Evolutionary conservation across 2,888 invertebrate species (phyloP).

Genomic region (Sinodicranocentrus sp.): DNA sequence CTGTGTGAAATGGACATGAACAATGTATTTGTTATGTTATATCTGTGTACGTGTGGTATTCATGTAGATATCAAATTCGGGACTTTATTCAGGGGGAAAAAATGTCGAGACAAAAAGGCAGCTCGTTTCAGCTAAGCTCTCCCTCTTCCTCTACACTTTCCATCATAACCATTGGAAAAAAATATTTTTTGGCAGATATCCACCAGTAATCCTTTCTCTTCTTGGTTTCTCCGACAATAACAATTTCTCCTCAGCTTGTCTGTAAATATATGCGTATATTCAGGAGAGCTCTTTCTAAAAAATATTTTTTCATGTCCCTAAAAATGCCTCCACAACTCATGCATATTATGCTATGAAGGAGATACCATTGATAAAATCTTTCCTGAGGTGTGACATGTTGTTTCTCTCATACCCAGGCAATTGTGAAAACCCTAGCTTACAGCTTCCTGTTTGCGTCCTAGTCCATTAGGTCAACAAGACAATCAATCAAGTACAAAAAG

Average conservation of each 20-base stretch:
- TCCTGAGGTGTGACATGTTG: constrained; percentile 46
- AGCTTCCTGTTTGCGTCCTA: constrained; percentile 42
- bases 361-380: too few species aligned
- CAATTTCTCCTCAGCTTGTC: background rate
- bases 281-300: too few species aligned
- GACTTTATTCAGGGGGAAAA: constrained; percentile 10
- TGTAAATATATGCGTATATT: background rate
- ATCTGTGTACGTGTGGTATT: background rate
- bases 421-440: background rate
- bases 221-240: constrained; percentile 17
- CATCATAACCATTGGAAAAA: constrained; percentile 13
- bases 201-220: constrained; percentile 50
- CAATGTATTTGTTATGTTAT: background rate
- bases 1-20: too few species aligned
- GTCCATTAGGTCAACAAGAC: constrained; percentile 71
- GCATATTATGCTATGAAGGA: background rate
- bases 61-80: background rate
- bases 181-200: constrained; percentile 55
- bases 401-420: constrained; percentile 25
- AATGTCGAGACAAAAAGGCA: background rate
- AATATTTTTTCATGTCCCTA: too few species aligned
- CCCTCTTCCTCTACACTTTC: background rate
- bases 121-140: background rate
- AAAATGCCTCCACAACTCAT: too few species aligned
- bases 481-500: constrained; percentile 66